Conservation (phyloP, 2,888 invertebrate genomes). For the Aquatica leii region DNA sequence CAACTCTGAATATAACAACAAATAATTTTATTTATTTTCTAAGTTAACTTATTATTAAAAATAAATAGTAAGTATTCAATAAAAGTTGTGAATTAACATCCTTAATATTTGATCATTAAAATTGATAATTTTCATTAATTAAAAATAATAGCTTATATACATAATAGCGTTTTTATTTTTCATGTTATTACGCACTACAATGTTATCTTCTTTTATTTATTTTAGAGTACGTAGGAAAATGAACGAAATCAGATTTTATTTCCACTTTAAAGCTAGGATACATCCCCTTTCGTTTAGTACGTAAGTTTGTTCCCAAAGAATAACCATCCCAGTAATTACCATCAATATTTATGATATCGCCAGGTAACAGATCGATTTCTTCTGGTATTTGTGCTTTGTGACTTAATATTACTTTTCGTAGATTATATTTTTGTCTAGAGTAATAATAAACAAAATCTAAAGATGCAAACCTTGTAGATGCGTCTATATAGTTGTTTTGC, state of each 20-base stretch:
- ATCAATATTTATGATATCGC: constrained; percentile 59
- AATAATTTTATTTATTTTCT: too few relatives aligned
- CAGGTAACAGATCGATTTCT: neutral
- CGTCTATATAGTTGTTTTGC: constrained; percentile 82
- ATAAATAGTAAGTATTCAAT: too few relatives aligned
- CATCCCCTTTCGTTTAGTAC: neutral
- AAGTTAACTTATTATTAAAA: too few relatives aligned
- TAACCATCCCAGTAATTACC: constrained; percentile 65
- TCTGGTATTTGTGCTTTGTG: neutral
- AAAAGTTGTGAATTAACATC: too few relatives aligned
- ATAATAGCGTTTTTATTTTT: too few relatives aligned
- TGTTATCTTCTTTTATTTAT: too few relatives aligned
- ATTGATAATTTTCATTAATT: too few relatives aligned
- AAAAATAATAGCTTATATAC: too few relatives aligned
- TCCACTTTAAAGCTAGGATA: constrained; percentile 2
- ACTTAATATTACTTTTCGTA: neutral
- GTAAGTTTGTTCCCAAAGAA: neutral
- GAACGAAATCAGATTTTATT: neutral
- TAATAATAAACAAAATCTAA: constrained; percentile 98
- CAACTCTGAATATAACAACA: too few relatives aligned
- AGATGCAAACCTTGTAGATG: constrained; percentile 81
- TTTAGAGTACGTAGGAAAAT: constrained; percentile 36
- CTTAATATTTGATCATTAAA: too few relatives aligned
- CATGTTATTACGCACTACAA: too few relatives aligned
- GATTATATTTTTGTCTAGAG: constrained; percentile 28